Evolutionary conservation across 2,888 invertebrate species (phyloP).

Genomic region (Imbricaverruca yamaguchii): DNA sequence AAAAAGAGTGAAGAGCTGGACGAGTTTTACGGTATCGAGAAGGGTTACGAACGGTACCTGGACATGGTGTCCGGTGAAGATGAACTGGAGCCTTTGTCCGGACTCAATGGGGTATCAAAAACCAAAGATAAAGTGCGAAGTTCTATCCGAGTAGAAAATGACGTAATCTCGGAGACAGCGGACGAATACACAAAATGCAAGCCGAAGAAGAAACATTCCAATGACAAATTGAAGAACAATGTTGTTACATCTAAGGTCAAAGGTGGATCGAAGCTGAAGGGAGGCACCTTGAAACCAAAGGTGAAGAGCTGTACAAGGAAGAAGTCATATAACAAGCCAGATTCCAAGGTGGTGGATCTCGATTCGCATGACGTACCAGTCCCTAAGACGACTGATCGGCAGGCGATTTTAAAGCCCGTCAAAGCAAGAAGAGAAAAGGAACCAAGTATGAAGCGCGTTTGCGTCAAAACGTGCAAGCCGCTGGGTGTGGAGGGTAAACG

Average conservation of each 20-base stretch:
- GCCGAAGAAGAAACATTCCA: constrained; percentile 1
- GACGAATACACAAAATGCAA: too few species aligned
- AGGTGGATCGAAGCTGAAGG: neutral
- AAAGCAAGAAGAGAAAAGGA: neutral
- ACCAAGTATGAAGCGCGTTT: neutral
- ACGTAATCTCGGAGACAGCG: too few species aligned
- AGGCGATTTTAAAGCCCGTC: neutral
- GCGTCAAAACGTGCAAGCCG: neutral
- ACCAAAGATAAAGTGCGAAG: neutral
- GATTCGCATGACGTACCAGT: neutral
- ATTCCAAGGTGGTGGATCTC: too few species aligned
- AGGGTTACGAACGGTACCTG: constrained; percentile 45
- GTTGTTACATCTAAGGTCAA: too few species aligned
- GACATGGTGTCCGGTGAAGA: constrained; percentile 29
- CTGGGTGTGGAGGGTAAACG: constrained; percentile 5
- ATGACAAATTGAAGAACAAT: neutral
- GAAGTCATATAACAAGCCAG: neutral
- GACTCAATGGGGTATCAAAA: neutral
- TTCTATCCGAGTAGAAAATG: constrained; percentile 11
- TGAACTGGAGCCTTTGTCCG: constrained; percentile 15
- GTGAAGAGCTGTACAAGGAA: neutral
- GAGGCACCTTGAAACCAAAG: neutral
- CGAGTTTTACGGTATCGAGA: constrained; percentile 55
- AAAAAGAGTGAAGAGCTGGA: constrained; percentile 52
- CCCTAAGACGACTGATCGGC: neutral